Evolutionary conservation across 2,888 invertebrate genomes (phyloP), one percentile per base, ranked within the genome.

Genomic region (Eumacrocentrus americanus): DNA sequence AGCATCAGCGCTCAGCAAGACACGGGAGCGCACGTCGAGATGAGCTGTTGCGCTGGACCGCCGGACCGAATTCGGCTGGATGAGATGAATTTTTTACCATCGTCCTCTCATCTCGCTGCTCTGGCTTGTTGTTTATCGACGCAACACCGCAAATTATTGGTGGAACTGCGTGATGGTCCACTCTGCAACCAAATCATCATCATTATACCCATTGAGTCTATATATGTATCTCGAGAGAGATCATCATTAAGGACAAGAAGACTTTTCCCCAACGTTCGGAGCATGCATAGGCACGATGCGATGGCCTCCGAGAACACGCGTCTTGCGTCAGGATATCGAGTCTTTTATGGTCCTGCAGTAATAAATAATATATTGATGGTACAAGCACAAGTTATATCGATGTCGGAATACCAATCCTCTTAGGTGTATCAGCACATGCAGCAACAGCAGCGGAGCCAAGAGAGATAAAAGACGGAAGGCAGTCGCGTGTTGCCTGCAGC

Each of bases 401-500:
- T n/a, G n/a, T 44, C 46, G 56, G 51, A 20, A 57, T 37, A 35
- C n/a, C 12, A 16, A 37, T 22, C 22, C 35, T n/a, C 16, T 34
- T 14, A 34, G 35, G 44, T 35, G 35, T 46, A 46, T 47, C 47
- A 20, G 22, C 20, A 57, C 47, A 48, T 57, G 25, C 35, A 35
- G 40, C 46, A 63, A 63, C 53, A 59, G 50, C 12, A 51, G 37
- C 23, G 44, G 38, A 57, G 46, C 25, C 20, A 18, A 44, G 62
- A 54, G 60, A 54, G 60, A 66, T 58, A 59, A 61, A 61, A 62
- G 61, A 63, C 63, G 59, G 40, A 44, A 67, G 62, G 29, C 9
- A 58, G 62, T 74, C 70, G 74, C 73, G 73, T 73, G 74, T 73
- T 75, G 73, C 72, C 70, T 62, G 66, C 66, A 70, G 74, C 72